Evolutionary conservation across 2,888 invertebrate species (phyloP), one percentile per base, ranked within the genome.

Genomic region (Gandaritis pyraliata): DNA sequence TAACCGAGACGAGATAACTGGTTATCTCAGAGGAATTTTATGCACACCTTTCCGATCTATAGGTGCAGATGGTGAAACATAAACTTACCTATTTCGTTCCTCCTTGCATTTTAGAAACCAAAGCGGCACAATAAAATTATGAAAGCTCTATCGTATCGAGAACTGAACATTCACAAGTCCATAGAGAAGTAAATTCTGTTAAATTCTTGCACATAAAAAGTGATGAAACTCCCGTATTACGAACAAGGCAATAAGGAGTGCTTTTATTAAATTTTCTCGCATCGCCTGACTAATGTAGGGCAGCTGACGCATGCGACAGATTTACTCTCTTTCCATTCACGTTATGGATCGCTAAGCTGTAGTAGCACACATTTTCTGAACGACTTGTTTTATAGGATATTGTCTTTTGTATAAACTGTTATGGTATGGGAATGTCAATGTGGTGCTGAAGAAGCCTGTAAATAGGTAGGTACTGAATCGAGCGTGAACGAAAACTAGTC

Each of bases 201-300:
- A 1, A 30, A 48, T 43, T 45, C 41, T 61, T 41, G 46, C 56
- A 66, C 61, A 67, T 69, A 71, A 70, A 75, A 71, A 72, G 69
- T 65, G 70, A 72, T 67, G 69, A 67, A 68, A 70, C 72, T 70
- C 71, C 33, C 36, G 46, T 51, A 59, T 58, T 33, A 43, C 45
- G 74, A 76, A 80, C 77, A 77, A 72, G 77, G 79, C 80, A 80
- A 82, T 85, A 86, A 83, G 82, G 80, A 83, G 78, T 82, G 85
- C 86, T 88, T 89, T 90, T 90, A 90, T 90, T 89, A 90, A 90
- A 90, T 89, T 87, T 85, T 83, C 87, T 86, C 90, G 87, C 88
- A 80, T 87, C 89, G 88, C 71, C 78, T 88, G 87, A 88, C 90
- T 90, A 89, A 90, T 88, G 88, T 80, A 77, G 82, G 73, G 83